Base-by-base conservation (phyloP, 2,888 invertebrate species). In the Andrena trimmerana region DNA sequence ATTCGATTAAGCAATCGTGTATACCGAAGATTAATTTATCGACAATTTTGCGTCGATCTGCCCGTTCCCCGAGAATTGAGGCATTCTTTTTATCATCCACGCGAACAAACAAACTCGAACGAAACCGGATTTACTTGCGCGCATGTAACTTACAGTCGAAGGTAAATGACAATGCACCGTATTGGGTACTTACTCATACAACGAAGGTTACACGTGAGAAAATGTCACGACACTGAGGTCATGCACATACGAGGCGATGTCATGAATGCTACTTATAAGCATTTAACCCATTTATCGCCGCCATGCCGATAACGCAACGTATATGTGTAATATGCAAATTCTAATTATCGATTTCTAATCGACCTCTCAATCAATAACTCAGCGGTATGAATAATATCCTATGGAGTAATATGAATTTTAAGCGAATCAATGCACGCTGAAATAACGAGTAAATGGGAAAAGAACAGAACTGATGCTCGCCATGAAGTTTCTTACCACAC, bases 191-290 rank as follows among this genome's bases (percentile, higher is more conserved):
- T 74, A 68, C 70, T 82, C 71, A 76, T 81, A 85, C 66, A 73
- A 52, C 85, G 80, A 85, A 85, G 85, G 80, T 83, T 86, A 75
- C 73, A 48, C 71, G 80, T 75, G 70, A 33, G 85, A 86, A 83
- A 86, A 85, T 85, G 83, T 86, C 85, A 85, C 62, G 85, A 85
- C 82, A 85, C 85, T 75, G 75, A 86, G 85, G 83, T 86, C 85
- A 85, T 72, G 67, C 68, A 57, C 60, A 78, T 78, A 70, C 52
- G 70, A 84, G 57, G 70, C 81, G 52, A 84, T 78, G 76, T 73
- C 72, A 79, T 73, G 73, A 79, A 79, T 86, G 80, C 54, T 76
- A 83, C 57, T 73, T 83, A 70, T 68, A 81, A 85, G 84, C 59
- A 71, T 85, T 76, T 85, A 78, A 81, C 81, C 76, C 67, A 81